Conservation (phyloP, 2,113 vertebrate species). For the Mobula birostris region DNA sequence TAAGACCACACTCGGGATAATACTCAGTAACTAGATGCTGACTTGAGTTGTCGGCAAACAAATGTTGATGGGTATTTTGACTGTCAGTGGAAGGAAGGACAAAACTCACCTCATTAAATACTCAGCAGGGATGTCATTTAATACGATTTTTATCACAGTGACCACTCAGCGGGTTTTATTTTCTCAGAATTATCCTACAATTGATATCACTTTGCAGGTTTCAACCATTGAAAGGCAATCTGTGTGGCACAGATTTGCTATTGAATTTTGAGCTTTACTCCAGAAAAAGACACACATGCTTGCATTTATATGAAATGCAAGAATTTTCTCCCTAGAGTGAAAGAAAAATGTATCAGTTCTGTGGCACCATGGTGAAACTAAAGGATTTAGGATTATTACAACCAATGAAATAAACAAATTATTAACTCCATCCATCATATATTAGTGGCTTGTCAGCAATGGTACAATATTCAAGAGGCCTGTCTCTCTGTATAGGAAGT, state of each 20-base stretch:
- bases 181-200: conserved; percentile 28
- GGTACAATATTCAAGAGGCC: conserved; percentile 22
- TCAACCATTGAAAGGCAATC: conserved; percentile 47
- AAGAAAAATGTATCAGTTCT: conserved; percentile 42
- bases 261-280: conserved; percentile 51
- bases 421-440: conserved; percentile 20
- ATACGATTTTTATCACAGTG: conserved; percentile 43
- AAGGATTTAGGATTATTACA: conserved; percentile 27
- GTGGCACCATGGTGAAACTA: conserved; percentile 41
- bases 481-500: neutral
- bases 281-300: conserved; percentile 43
- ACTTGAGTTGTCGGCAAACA: conserved; percentile 22
- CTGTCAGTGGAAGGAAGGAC: conserved; percentile 38
- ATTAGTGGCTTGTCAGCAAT: conserved; percentile 14
- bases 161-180: conserved; percentile 42
- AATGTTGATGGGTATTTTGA: conserved; percentile 27
- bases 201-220: conserved; percentile 42
- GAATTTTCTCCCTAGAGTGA: conserved; percentile 44
- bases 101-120: conserved; percentile 43
- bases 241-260: conserved; percentile 44
- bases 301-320: conserved; percentile 49
- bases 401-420: conserved; percentile 1
- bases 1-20: conserved; percentile 24
- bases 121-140: conserved; percentile 40
- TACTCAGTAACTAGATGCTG: conserved; percentile 27